These are phyloP conservation scores for Drosophila seclusa DNA, from an alignment of 2,888 invertebrate genomes.

Conservation along the genomic window DNA sequence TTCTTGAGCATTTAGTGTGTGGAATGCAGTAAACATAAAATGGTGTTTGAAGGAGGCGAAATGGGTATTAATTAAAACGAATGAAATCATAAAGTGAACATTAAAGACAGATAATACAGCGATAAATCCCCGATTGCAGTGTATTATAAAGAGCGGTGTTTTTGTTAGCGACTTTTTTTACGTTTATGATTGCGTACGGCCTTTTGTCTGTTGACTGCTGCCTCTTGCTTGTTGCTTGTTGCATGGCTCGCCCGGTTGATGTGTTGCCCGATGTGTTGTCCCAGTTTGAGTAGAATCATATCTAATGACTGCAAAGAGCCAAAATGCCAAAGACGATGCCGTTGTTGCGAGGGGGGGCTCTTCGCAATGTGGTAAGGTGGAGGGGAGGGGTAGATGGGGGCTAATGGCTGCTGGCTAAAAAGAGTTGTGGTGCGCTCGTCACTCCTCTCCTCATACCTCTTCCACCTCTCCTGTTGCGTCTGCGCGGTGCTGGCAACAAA, in stretches of 20 bases:
- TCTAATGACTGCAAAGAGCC: constrained; percentile 69
- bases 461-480: constrained; percentile 30
- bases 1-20: constrained; percentile 7
- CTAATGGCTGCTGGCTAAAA: constrained; percentile 65
- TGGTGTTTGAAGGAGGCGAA: too few species aligned
- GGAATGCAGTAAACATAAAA: background rate
- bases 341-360: constrained; percentile 18
- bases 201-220: constrained; percentile 29
- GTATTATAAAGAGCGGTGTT: constrained; percentile 26
- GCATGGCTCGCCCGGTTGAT: constrained; percentile 18
- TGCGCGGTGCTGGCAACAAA: constrained; percentile 47
- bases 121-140: constrained; percentile 14
- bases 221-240: constrained; percentile 20
- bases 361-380: background rate
- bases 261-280: constrained; percentile 47
- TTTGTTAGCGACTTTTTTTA: constrained; percentile 19
- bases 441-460: background rate
- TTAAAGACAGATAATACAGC: constrained; percentile 5
- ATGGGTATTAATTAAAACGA: constrained; percentile 6
- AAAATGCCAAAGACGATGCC: constrained; percentile 21
- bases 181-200: constrained; percentile 44
- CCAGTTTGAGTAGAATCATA: constrained; percentile 72
- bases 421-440: constrained; percentile 16
- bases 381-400: constrained; percentile 22
- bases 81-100: constrained; percentile 12